Evolutionary conservation across 2,113 vertebrate species (phyloP).

Genomic region (Micronycteris hirsuta): DNA sequence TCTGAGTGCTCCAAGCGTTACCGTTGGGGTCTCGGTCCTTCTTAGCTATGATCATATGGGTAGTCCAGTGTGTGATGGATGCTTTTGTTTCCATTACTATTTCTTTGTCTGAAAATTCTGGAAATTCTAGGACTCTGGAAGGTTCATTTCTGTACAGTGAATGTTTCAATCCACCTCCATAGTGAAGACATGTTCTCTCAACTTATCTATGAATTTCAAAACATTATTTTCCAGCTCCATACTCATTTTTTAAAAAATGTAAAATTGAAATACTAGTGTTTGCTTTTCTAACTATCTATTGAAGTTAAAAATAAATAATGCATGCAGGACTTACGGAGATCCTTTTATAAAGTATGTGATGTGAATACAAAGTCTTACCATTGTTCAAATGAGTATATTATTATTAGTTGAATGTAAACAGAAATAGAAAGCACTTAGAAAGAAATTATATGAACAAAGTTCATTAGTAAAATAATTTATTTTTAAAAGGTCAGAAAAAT

Average conservation of each 20-base stretch:
- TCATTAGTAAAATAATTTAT: not conserved
- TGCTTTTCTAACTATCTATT: constrained; percentile 17
- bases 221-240: not conserved
- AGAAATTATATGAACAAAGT: not conserved
- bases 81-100: not conserved
- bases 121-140: not conserved
- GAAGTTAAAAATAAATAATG: constrained; percentile 30
- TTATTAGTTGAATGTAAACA: not conserved
- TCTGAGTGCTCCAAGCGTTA: not conserved
- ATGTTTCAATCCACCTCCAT: not conserved
- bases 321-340: not conserved
- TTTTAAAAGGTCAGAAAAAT: constrained; percentile 46
- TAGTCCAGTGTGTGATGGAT: not conserved
- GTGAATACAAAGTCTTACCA: not conserved
- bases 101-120: not conserved
- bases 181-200: not conserved
- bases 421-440: constrained; percentile 9
- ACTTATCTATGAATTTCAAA: not conserved
- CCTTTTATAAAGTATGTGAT: constrained; percentile 24
- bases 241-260: not conserved
- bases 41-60: not conserved
- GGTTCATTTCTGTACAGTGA: not conserved
- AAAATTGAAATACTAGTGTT: not conserved
- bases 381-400: constrained; percentile 23
- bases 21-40: not conserved